phyloP scores from a whole-genome alignment of 2,888 invertebrate species.

The Hyalella azteca region DNA sequence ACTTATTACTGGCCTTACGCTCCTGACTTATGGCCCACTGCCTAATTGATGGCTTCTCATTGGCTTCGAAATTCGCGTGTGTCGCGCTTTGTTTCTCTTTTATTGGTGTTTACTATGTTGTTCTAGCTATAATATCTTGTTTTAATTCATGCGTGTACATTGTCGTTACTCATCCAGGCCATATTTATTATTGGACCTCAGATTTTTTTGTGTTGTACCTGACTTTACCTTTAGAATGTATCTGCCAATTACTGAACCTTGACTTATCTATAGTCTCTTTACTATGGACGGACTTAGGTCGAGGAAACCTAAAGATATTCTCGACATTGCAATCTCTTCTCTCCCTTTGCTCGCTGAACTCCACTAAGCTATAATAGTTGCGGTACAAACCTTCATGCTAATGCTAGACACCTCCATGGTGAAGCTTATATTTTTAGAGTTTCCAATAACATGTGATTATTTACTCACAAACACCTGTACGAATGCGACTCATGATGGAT shows the following conservation, averaged over 20 bases:
- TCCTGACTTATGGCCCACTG: neutral
- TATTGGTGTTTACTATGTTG: slow-evolving; percentile 1
- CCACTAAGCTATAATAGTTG: too few species aligned
- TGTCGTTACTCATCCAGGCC: slow-evolving; percentile 7
- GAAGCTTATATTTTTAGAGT: neutral
- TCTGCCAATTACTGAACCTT: slow-evolving; percentile 8
- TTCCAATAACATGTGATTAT: slow-evolving; percentile 10
- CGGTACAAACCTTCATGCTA: neutral
- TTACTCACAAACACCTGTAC: neutral
- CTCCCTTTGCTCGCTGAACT: too few species aligned
- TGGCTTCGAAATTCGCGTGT: neutral
- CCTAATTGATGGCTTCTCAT: slow-evolving; percentile 15
- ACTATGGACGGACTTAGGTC: neutral
- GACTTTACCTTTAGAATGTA: slow-evolving; percentile 1
- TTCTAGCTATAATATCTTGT: slow-evolving; percentile 4
- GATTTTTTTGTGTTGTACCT: neutral
- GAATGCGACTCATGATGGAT: too few species aligned
- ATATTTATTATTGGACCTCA: neutral
- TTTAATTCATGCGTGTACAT: slow-evolving; percentile 1
- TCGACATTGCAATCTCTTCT: too few species aligned
- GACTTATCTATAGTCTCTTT: slow-evolving; percentile 8
- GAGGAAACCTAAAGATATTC: neutral
- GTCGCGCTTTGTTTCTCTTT: slow-evolving; percentile 13
- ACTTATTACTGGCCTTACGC: too few species aligned
- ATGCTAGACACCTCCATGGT: neutral